These are phyloP conservation scores for Sebastes itinus DNA, from an alignment of 2,797 vertebrate genomes.

Conservation along the genomic window DNA sequence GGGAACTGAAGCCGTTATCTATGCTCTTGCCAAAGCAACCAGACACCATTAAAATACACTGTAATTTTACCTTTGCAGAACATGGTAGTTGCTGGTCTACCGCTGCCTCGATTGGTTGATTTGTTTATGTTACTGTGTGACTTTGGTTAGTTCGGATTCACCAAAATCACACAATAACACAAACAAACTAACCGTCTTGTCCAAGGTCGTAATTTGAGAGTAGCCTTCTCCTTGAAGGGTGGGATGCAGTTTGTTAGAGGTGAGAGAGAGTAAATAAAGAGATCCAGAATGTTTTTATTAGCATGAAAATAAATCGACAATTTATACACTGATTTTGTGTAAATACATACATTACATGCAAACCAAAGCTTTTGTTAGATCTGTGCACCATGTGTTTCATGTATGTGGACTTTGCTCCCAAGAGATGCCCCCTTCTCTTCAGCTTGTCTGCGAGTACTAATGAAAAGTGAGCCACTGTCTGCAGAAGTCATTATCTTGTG, in stretches of 20 bases:
- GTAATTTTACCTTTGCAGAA: not conserved
- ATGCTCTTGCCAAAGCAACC: no score
- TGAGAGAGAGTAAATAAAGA: not conserved
- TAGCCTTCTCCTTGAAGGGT: constrained; percentile 14
- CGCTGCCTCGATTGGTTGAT: not conserved
- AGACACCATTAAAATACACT: not conserved
- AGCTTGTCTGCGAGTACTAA: constrained; percentile 46
- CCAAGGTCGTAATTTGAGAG: constrained; percentile 40
- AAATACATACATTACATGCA: constrained; percentile 15
- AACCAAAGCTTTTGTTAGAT: not conserved
- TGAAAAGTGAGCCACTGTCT: constrained; percentile 66
- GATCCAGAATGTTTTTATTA: not conserved
- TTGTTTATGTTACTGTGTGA: not conserved
- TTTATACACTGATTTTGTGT: not conserved
- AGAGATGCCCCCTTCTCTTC: constrained; percentile 24
- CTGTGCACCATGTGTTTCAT: constrained; percentile 60
- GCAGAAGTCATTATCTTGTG: constrained; percentile 75
- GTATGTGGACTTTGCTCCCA: constrained; percentile 39
- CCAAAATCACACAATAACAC: no score
- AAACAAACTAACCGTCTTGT: not conserved
- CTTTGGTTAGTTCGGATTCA: not conserved
- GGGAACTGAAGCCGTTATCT: no score
- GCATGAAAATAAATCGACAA: not conserved
- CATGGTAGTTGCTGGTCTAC: not conserved
- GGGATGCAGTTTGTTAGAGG: not conserved